Evolutionary conservation across 2,888 invertebrate species (phyloP), one percentile per base, ranked within the genome.

Genomic region (Hypomecis atomaria): DNA sequence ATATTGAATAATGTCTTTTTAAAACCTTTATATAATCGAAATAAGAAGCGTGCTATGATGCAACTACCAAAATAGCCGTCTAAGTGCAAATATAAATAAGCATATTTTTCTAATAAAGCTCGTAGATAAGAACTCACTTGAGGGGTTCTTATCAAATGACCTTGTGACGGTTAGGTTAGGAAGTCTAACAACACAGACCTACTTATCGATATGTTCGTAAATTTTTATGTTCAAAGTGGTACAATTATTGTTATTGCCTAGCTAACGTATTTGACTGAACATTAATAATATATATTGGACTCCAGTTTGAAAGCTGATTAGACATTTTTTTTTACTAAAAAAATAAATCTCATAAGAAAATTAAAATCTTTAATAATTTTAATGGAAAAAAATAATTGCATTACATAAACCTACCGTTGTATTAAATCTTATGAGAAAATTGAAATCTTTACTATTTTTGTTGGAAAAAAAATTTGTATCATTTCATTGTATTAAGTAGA

Each of bases 141-240:
- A 78, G 78, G 83, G 79, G 79, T 71, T 66, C 67, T 84, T 88
- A 89, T 88, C 88, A 70, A 70, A 62, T 54, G 85, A 73, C 89
- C 89, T 89, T 89, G 89, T 81, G 78, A 77, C 77, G 71, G 67
- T 83, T 81, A 59, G 74, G 72, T 74, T 56, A 80, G 75, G 80
- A 79, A 82, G 78, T 77, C 79, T 82, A 85, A 86, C 23, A 33
- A 86, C 85, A 86, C 67, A 76, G 76, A 69, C 74, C 76, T 74
- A 75, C 76, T 78, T 77, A 76, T 79, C 54, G 54, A 7, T n/a
- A n/a, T 33, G 10, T 50, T 4, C 4, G 43, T 53, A 9, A 43
- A 34, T 44, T 43, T 54, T 33, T 40, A 52, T 10, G 33, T 52
- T 23, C 23, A 33, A 42, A 40, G 10, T 40, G 40, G 4, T 50